phyloP scores from a whole-genome alignment of 2,888 invertebrate species.

The Brachylomia viminalis region DNA sequence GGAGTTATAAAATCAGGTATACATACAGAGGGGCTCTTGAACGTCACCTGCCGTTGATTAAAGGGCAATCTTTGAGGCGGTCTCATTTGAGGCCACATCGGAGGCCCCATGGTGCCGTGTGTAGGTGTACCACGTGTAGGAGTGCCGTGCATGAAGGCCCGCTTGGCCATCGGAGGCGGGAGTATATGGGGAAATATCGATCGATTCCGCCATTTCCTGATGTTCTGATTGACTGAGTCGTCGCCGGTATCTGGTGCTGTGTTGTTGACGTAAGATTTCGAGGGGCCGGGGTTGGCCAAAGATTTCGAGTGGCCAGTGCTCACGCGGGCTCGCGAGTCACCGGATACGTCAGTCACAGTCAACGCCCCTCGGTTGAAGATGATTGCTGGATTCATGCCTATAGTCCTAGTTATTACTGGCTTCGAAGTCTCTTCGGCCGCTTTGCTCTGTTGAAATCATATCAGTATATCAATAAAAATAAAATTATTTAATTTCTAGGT shows the following conservation, averaged over 20 bases:
- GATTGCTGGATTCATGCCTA: constrained; percentile 62
- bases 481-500: background rate
- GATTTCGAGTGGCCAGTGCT: background rate
- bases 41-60: constrained; percentile 61
- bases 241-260: constrained; percentile 25
- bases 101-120: constrained; percentile 25
- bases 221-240: background rate
- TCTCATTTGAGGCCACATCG: constrained; percentile 30
- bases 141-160: constrained; percentile 1
- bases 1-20: constrained; percentile 50
- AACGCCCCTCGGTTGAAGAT: constrained; percentile 11
- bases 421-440: constrained; percentile 51
- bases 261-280: constrained; percentile 12
- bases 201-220: constrained; percentile 49
- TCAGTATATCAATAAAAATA: constrained; percentile 5
- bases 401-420: constrained; percentile 67
- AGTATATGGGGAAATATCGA: constrained; percentile 39
- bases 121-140: background rate
- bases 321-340: background rate
- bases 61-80: constrained; percentile 16
- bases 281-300: constrained; percentile 2
- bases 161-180: background rate
- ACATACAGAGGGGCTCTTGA: constrained; percentile 71
- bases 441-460: constrained; percentile 59
- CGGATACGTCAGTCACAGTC: too few species aligned